A percentile compares a stretch with the other conserved stretches of the same genome.
These are phyloP conservation scores for Deroplatys truncata DNA, from an alignment of 2,888 invertebrate species.

Conservation along the genomic window DNA sequence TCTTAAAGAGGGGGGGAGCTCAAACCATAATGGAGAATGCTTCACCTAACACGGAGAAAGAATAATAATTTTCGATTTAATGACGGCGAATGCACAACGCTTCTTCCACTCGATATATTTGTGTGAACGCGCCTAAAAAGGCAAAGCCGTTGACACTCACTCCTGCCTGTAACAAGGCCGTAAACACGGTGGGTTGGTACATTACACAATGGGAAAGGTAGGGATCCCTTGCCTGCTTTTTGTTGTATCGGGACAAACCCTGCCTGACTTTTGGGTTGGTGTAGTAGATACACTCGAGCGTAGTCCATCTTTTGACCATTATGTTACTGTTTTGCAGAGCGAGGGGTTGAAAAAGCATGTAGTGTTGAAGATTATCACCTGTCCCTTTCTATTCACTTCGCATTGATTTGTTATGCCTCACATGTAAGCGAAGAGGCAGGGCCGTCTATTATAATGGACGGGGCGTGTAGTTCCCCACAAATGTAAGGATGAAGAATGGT, in stretches of 20 bases:
- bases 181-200: background rate
- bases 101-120: background rate
- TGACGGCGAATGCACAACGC: background rate
- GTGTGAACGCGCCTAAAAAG: background rate
- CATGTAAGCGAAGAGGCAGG: constrained; percentile 23
- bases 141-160: background rate
- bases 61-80: background rate
- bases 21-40: too few species aligned
- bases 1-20: too few species aligned
- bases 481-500: background rate
- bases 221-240: background rate
- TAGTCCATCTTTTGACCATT: background rate
- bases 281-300: background rate
- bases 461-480: constrained; percentile 16
- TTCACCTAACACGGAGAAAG: background rate
- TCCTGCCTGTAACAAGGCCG: constrained; percentile 2
- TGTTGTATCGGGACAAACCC: too few species aligned
- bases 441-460: constrained; percentile 7
- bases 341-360: background rate
- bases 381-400: constrained; percentile 5
- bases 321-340: background rate
- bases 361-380: constrained; percentile 20
- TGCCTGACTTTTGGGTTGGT: background rate
- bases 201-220: background rate
- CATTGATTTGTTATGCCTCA: constrained; percentile 22